A percentile compares a stretch with the other conserved stretches of the same genome.
Evolutionary conservation across 2,888 invertebrate genomes (phyloP).

Genomic region (Trichopria drosophilae): DNA sequence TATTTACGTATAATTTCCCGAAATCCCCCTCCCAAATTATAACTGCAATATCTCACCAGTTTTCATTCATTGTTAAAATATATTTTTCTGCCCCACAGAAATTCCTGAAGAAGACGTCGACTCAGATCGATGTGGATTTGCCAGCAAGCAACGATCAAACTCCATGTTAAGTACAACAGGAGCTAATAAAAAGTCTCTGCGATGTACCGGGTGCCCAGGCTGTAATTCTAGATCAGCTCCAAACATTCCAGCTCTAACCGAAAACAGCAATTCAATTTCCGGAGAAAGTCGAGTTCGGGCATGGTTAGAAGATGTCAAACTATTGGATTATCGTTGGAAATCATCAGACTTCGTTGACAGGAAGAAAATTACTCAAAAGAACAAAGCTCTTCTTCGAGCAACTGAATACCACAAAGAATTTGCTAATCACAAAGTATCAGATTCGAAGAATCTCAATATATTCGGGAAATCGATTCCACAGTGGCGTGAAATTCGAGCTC

Average conservation of each 20-base stretch:
- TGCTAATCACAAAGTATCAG: conserved; percentile 39
- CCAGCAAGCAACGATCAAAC: conserved; percentile 36
- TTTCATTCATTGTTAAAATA: too few relatives aligned
- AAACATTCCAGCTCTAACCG: conserved; percentile 34
- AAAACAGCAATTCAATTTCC: conserved; percentile 38
- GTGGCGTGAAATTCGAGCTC: conserved; percentile 47
- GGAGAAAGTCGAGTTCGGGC: conserved; percentile 55
- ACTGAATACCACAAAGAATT: conserved; percentile 45
- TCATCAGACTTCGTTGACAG: conserved; percentile 39
- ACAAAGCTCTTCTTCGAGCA: conserved; percentile 38
- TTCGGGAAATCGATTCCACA: conserved; percentile 30
- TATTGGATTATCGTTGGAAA: conserved; percentile 49
- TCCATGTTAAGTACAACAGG: conserved; percentile 15
- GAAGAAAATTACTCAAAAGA: conserved; percentile 40
- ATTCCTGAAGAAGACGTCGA: conserved; percentile 79
- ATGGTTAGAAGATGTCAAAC: conserved; percentile 54
- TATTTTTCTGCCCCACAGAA: conserved; percentile 51
- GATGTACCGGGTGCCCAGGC: conserved; percentile 71
- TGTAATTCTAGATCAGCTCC: conserved; percentile 57
- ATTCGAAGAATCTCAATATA: conserved; percentile 22
- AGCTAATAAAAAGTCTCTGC: conserved; percentile 57
- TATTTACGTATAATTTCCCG: too few relatives aligned
- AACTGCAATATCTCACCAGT: too few relatives aligned
- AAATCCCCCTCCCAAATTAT: too few relatives aligned
- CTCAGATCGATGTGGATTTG: conserved; percentile 42